Conservation (phyloP, 1,140 invertebrate species). For the Cataglyphis hispanica region DNA sequence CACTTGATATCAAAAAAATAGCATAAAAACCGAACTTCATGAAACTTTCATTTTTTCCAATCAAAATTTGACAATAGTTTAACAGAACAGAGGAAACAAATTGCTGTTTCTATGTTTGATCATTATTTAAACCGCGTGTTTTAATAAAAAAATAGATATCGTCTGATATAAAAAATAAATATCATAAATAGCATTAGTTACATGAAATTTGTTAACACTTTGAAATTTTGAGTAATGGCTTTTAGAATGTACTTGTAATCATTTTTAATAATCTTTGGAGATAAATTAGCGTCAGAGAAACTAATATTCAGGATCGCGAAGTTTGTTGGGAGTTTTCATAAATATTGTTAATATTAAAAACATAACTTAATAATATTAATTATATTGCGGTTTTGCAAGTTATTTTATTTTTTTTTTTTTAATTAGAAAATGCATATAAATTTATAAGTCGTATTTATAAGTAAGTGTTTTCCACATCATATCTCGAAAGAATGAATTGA, state of each 20-base stretch:
- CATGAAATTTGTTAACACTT: constrained; percentile 25
- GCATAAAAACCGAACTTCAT: background rate
- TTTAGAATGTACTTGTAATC: background rate
- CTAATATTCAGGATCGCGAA: background rate
- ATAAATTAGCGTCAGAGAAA: background rate
- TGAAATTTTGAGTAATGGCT: constrained; percentile 27
- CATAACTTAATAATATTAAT: background rate
- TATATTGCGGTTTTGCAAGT: background rate
- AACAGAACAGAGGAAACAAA: background rate
- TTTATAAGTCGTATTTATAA: constrained; percentile 11
- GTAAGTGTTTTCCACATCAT: constrained; percentile 26
- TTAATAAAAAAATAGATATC: background rate
- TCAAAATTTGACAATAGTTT: background rate
- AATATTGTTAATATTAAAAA: constrained; percentile 16
- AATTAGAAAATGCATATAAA: background rate
- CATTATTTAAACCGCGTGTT: background rate
- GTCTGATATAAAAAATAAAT: background rate
- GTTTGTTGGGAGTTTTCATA: constrained; percentile 18
- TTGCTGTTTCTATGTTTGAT: background rate
- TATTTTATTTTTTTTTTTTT: background rate
- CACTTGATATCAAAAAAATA: background rate
- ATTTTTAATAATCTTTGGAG: background rate
- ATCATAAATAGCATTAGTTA: background rate
- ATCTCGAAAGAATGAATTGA: background rate
- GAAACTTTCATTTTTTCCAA: background rate